phyloP scores from a whole-genome alignment of 2,888 invertebrate species.

The Augiades crinisus region DNA sequence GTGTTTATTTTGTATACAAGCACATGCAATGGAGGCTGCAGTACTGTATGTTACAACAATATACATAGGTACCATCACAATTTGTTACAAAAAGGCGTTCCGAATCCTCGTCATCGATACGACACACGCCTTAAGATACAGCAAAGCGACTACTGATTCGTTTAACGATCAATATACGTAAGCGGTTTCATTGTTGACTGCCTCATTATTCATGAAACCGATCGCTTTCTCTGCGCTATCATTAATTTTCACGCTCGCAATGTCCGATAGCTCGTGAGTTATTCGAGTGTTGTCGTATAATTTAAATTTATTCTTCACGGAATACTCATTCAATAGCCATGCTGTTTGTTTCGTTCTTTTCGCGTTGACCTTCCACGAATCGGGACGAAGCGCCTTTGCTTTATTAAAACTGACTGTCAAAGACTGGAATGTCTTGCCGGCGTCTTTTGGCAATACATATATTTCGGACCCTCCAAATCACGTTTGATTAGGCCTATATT shows the following conservation, averaged over 20 bases:
- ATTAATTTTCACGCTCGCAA: conserved; percentile 10
- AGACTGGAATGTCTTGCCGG: too few species aligned
- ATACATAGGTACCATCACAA: too few species aligned
- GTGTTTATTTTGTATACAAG: too few species aligned
- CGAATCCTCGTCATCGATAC: background rate
- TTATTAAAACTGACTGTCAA: too few species aligned
- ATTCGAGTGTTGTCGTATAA: conserved; percentile 1
- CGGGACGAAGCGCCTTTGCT: too few species aligned
- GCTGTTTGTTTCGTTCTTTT: too few species aligned
- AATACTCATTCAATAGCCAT: background rate
- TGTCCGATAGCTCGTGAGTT: background rate
- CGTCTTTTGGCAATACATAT: too few species aligned
- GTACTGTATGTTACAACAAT: too few species aligned
- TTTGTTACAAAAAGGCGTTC: background rate
- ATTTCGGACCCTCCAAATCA: too few species aligned
- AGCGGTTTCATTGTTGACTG: conserved; percentile 14
- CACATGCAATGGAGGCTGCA: too few species aligned
- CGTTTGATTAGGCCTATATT: too few species aligned
- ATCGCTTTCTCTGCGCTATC: conserved; percentile 15
- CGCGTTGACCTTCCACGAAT: too few species aligned
- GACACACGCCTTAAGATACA: background rate
- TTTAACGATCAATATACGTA: conserved; percentile 15
- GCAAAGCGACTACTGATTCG: conserved; percentile 5
- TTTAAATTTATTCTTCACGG: background rate
- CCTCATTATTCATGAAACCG: conserved; percentile 13